phyloP scores from a whole-genome alignment of 2,888 invertebrate genomes.

The Biston stratarius region DNA sequence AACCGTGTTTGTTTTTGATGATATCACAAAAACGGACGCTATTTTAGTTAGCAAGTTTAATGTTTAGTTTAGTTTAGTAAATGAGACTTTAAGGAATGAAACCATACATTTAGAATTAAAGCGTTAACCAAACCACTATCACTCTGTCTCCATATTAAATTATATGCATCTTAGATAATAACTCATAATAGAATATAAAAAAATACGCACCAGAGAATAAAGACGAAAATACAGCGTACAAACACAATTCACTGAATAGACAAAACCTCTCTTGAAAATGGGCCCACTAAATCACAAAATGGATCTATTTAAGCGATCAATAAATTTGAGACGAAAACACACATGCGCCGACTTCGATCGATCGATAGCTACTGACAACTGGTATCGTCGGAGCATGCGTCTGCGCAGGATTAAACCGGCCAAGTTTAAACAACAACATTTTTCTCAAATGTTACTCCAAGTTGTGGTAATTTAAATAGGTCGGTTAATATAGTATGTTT shows the following conservation, averaged over 20 bases:
- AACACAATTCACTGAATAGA: slow-evolving; percentile 51
- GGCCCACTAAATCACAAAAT: slow-evolving; percentile 58
- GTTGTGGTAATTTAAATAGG: slow-evolving; percentile 38
- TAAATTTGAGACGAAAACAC: slow-evolving; percentile 55
- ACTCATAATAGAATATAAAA: slow-evolving; percentile 41
- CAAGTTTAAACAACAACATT: slow-evolving; percentile 53
- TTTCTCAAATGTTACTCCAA: slow-evolving; percentile 34
- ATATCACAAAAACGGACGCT: slow-evolving; percentile 40
- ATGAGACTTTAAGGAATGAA: background rate
- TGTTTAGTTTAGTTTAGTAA: background rate
- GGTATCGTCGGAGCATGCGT: slow-evolving; percentile 73
- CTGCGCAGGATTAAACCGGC: slow-evolving; percentile 69
- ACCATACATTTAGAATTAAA: slow-evolving; percentile 34
- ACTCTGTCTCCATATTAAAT: slow-evolving; percentile 65
- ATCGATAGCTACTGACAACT: slow-evolving; percentile 80
- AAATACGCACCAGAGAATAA: slow-evolving; percentile 54
- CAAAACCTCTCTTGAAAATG: slow-evolving; percentile 48
- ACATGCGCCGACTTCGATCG: slow-evolving; percentile 63
- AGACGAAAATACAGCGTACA: slow-evolving; percentile 39
- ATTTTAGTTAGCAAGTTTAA: slow-evolving; percentile 12
- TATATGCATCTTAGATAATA: slow-evolving; percentile 57
- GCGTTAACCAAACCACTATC: slow-evolving; percentile 72
- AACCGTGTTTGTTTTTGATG: slow-evolving; percentile 54
- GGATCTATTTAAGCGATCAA: slow-evolving; percentile 69
- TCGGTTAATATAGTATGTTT: slow-evolving; percentile 63